Base-by-base conservation (phyloP, 1,140 invertebrate species). In the Sarcophaga peregrina region DNA sequence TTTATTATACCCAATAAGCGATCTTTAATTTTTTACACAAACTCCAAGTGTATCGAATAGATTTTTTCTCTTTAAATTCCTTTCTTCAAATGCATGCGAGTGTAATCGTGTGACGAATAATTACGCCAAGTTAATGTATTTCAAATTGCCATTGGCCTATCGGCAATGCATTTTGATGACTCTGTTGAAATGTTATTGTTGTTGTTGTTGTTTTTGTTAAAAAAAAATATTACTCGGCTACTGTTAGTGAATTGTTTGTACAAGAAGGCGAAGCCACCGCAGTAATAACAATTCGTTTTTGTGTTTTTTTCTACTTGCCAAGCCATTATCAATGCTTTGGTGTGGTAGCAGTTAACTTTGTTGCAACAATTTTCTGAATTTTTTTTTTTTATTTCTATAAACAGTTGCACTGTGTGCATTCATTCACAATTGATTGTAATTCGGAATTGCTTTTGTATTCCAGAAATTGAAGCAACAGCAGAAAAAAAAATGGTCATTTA, bases 221-320 rank as follows among this genome's bases (percentile, higher is more conserved):
- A n/a, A n/a, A n/a, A n/a, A n/a, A 68, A 37, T 37, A 37, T 37
- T 37, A 37, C 25, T 37, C 25, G 10, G 17, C 62, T 68, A 10
- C 25, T 37, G 25, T 68, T 20, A 20, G 11, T 68, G n/a, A 25
- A 68, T 17, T 68, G 62, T 17, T 68, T 37, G 25, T 4, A 37
- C 25, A 37, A n/a, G 25, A 37, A 37, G 25, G 5, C n/a, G 20
- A 68, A 68, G 20, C 58, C 5, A 68, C 58, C 58, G 58, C 58
- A 68, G 58, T 68, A 68, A 68, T 68, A 17, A 20, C 58, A 17
- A 68, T 68, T 68, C n/a, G n/a, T n/a, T n/a, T n/a, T n/a, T n/a
- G n/a, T n/a, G n/a, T n/a, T n/a, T n/a, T n/a, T n/a, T n/a, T n/a
- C n/a, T 4, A 37, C 25, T 37, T 37, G 25, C 25, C 25, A 37